Percentiles rank a stretch among this genome's conserved stretches.
Conservation (phyloP, 2,113 vertebrate species). For the Pogonocichla stellata region DNA sequence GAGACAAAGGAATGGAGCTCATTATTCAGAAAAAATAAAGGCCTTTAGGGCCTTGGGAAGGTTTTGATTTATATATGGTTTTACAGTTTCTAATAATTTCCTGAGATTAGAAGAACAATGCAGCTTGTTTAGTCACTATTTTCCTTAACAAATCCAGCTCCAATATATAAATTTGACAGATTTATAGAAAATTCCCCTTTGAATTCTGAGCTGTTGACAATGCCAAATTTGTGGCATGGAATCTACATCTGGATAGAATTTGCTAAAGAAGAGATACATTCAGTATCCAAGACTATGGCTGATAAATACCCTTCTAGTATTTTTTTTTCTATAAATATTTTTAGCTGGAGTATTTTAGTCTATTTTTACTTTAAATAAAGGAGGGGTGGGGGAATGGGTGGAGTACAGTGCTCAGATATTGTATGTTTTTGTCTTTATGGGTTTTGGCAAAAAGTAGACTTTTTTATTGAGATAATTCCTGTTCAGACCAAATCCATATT, state of each 20-base stretch:
- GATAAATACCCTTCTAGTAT: not conserved
- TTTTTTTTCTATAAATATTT: not conserved
- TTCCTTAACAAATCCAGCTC: not conserved
- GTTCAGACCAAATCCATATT: not conserved
- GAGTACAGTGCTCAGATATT: not conserved
- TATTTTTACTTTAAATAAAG: not conserved
- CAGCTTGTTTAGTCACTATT: not conserved
- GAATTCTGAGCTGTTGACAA: not conserved
- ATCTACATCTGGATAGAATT: not conserved
- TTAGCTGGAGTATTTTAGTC: not conserved
- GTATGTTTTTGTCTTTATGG: not conserved
- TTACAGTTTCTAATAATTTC: conserved; percentile 14
- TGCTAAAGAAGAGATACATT: not conserved
- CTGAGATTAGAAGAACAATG: not conserved
- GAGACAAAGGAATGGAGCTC: not conserved
- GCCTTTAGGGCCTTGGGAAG: not conserved
- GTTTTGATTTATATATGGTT: conserved; percentile 9
- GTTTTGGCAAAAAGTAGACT: not conserved
- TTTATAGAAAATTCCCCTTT: not conserved
- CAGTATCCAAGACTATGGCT: not conserved
- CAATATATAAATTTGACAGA: not conserved
- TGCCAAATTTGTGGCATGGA: not conserved
- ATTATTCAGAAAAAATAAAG: conserved; percentile 5
- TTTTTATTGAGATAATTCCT: not conserved
- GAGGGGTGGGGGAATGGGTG: accelerated